Conservation (phyloP, 2,797 vertebrate genomes). For the Pipistrellus pipistrellus region DNA sequence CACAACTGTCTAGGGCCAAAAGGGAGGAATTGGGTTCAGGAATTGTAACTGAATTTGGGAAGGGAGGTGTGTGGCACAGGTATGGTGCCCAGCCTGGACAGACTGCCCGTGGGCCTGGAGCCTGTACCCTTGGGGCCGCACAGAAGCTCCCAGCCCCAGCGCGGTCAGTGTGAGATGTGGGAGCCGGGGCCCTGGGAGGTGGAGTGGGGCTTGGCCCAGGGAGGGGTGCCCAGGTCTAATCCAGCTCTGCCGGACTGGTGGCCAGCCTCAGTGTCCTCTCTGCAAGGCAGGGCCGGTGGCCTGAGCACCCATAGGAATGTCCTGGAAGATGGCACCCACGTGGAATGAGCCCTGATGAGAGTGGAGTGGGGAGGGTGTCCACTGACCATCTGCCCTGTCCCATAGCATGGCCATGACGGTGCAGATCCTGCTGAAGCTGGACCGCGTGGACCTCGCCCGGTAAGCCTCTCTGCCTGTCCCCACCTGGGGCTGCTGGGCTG, state of each 20-base stretch:
- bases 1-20: background rate
- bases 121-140: background rate
- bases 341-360: background rate
- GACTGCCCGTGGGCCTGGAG: background rate
- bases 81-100: background rate
- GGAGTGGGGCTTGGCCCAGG: background rate
- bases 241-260: too few species aligned
- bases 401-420: slow-evolving; percentile 95
- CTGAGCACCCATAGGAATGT: background rate
- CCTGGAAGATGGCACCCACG: background rate
- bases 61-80: rapidly evolving
- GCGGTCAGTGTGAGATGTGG: background rate
- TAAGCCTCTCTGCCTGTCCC: slow-evolving; percentile 72
- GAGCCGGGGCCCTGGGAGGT: background rate
- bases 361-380: background rate
- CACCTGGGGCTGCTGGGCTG: background rate
- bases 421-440: slow-evolving; percentile 95
- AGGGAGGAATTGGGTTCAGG: background rate
- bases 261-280: background rate
- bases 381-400: background rate
- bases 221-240: background rate
- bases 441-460: slow-evolving; percentile 97
- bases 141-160: background rate
- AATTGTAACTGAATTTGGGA: background rate
- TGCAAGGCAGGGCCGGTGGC: background rate